Base-by-base conservation (phyloP, 2,113 vertebrate genomes). In the Capreolus pygargus region DNA sequence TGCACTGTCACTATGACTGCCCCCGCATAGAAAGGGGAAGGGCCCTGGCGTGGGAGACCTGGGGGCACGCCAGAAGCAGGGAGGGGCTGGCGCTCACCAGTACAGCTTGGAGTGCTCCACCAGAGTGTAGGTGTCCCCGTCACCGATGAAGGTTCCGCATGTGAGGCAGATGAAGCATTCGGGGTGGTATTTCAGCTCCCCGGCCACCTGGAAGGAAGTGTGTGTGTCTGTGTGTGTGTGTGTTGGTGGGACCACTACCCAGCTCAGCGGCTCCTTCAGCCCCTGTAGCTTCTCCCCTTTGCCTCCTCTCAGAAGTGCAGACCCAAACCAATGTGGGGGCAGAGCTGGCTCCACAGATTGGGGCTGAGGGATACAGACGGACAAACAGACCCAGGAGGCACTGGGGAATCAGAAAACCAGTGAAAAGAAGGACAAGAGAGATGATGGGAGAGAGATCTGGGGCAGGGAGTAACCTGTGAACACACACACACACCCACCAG, bases 81-180 rank as follows among this genome's bases (percentile, higher is more conserved):
- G n/a, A n/a, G 58, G 78, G 45, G 30, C 2, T 1, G 3, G 39
- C 36, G 97, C 99, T 84, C 98, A 99, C 99, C 99, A 99, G 99
- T 99, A 99, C 11, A 99, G 99, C 98, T 99, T 99, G 98, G 99
- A 99, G 95, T 99, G 99, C 97, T 99, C 99, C 99, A 99, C 99
- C 98, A 99, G 98, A 0, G 99, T 99, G 1, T 99, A 99, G 3
- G 99, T 99, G 99, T 99, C 99, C 78, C 99, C 99, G 17, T 99
- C 99, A 0, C 99, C 99, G 0, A 99, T 99, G 98, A 99, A 99
- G 0, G 98, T 82, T 82, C 98, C 98, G 85, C 99, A 99, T 47
- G 99, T 99, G 97, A 99, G 99, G 97, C 99, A 99, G 97, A 99
- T 99, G 99, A 99, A 99, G 98, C 99, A 99, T 97, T 99, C 99